Conservation (phyloP, 2,888 invertebrate genomes). For the Vesta saturnalis region DNA sequence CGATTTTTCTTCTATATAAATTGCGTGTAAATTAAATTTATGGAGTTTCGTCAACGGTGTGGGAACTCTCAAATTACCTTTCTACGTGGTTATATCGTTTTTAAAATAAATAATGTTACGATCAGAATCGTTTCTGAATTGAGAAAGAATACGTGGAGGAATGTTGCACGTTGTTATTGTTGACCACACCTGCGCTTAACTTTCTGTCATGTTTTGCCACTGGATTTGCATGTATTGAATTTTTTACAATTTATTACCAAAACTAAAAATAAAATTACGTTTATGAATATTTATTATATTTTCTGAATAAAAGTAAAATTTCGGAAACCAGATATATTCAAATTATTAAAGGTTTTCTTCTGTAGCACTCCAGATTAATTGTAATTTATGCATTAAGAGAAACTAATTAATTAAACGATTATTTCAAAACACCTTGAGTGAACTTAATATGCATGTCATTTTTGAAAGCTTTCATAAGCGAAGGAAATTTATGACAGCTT, state of each 20-base stretch:
- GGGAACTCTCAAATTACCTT: conserved; percentile 32
- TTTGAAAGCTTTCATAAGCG: no score
- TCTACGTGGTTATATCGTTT: conserved; percentile 31
- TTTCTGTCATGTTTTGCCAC: conserved; percentile 25
- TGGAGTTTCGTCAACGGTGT: conserved; percentile 24
- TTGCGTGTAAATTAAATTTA: conserved; percentile 18
- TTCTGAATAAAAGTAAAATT: no score
- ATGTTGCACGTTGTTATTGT: conserved; percentile 26
- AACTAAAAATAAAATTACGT: not conserved
- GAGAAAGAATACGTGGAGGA: conserved; percentile 32
- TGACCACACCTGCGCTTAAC: conserved; percentile 27
- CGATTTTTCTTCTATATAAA: conserved; percentile 16
- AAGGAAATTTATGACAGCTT: no score
- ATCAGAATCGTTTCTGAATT: conserved; percentile 20
- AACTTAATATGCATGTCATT: no score
- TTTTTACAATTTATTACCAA: conserved; percentile 3
- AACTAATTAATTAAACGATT: no score
- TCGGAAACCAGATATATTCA: no score
- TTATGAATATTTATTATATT: not conserved
- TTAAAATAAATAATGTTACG: conserved; percentile 32
- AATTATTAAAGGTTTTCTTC: no score
- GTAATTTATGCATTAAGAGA: no score
- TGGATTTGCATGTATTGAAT: conserved; percentile 22
- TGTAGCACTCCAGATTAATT: no score
- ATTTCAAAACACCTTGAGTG: no score